Percentiles rank a stretch among this genome's conserved stretches.
Evolutionary conservation across 2,113 vertebrate genomes (phyloP).

Genomic region (Platichthys stellatus): DNA sequence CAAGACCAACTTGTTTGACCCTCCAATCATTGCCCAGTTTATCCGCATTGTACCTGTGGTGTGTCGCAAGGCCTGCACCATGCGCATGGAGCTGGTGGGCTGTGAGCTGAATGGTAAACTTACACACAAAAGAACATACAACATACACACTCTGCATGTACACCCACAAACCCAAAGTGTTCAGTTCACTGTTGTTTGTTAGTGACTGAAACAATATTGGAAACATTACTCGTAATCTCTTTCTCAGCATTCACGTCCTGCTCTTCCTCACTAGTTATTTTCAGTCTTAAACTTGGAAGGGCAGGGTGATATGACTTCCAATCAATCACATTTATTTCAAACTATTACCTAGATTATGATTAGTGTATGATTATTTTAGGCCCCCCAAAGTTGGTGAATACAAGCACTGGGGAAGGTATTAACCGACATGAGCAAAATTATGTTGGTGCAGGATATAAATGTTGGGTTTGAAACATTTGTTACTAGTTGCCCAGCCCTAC

Average conservation of each 20-base stretch:
- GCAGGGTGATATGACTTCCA: too few species aligned
- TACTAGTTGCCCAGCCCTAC: neutral
- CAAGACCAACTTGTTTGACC: slow-evolving; percentile 88
- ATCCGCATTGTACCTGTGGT: slow-evolving; percentile 87
- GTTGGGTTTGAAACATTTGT: too few species aligned
- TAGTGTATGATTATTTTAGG: too few species aligned
- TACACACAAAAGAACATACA: neutral
- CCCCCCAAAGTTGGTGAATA: too few species aligned
- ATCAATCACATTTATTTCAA: too few species aligned
- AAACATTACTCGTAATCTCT: too few species aligned
- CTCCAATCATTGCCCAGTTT: slow-evolving; percentile 87
- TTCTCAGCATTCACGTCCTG: neutral
- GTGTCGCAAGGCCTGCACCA: slow-evolving; percentile 89
- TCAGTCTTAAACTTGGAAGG: slow-evolving; percentile 4
- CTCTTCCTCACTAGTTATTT: slow-evolving; percentile 30
- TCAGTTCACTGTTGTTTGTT: neutral
- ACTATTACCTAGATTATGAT: too few species aligned
- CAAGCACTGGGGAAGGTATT: too few species aligned
- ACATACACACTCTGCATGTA: too few species aligned
- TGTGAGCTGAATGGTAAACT: slow-evolving; percentile 93
- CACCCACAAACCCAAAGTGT: neutral
- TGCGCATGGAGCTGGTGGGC: slow-evolving; percentile 95
- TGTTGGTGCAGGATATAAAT: too few species aligned
- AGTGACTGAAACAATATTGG: neutral
- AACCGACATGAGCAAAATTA: too few species aligned